These are phyloP conservation scores for Eumacrocentrus americanus DNA, from an alignment of 2,888 invertebrate genomes.

Conservation along the genomic window DNA sequence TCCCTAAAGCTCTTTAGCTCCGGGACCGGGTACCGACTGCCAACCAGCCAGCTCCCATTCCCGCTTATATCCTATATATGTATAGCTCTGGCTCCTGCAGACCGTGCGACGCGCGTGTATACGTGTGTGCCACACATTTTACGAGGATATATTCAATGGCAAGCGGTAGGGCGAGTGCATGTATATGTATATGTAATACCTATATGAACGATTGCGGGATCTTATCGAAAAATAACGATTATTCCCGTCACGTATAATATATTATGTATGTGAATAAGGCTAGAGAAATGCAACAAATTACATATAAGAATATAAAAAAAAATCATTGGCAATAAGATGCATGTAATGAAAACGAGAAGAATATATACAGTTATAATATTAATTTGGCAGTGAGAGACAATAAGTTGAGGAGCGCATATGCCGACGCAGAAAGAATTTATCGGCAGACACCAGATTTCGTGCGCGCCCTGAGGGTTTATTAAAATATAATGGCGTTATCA, in stretches of 20 bases:
- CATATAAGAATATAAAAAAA: too few relatives aligned
- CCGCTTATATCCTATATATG: slow-evolving; percentile 29
- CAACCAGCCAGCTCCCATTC: slow-evolving; percentile 50
- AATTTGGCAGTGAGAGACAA: not conserved
- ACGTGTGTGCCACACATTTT: slow-evolving; percentile 2
- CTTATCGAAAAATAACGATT: too few relatives aligned
- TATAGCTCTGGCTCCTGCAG: too few relatives aligned
- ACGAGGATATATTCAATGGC: too few relatives aligned
- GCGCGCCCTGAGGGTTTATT: slow-evolving; percentile 53
- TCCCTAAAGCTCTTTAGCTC: slow-evolving; percentile 58
- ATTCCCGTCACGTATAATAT: too few relatives aligned
- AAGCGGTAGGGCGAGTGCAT: too few relatives aligned
- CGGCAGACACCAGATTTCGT: slow-evolving; percentile 26
- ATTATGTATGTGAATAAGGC: too few relatives aligned
- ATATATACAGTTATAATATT: too few relatives aligned
- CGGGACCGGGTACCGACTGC: slow-evolving; percentile 53
- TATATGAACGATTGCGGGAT: too few relatives aligned
- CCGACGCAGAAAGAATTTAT: slow-evolving; percentile 35
- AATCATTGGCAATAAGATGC: not conserved
- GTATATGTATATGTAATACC: too few relatives aligned
- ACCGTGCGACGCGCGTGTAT: not conserved
- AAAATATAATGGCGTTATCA: slow-evolving; percentile 62
- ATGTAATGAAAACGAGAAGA: not conserved
- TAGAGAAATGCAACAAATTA: too few relatives aligned
- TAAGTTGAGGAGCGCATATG: slow-evolving; percentile 25